phyloP scores from a whole-genome alignment of 2,888 invertebrate genomes.

The Cephus nigrinus region DNA sequence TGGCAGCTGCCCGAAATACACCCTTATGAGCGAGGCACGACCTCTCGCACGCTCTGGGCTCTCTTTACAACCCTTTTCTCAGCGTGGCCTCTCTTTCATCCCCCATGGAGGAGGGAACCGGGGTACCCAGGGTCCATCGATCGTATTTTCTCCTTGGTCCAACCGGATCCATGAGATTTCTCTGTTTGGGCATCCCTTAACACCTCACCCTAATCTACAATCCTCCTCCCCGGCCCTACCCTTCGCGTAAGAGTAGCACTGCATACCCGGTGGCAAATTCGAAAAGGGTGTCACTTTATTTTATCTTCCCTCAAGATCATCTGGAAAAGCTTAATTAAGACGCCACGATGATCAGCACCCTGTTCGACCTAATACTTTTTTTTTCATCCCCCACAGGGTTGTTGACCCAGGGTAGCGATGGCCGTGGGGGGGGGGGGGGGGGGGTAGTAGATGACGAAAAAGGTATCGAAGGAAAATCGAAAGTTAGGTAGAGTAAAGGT shows the following conservation, averaged over 20 bases:
- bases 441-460: neutral
- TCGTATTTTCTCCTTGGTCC: neutral
- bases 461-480: neutral
- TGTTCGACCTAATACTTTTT: too few species aligned
- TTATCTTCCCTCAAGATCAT: neutral
- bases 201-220: neutral
- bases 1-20: neutral
- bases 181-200: neutral
- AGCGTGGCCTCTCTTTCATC: neutral
- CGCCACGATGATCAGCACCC: neutral
- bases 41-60: neutral
- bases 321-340: neutral
- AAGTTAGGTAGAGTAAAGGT: neutral
- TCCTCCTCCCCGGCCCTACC: neutral
- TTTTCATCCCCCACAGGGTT: neutral
- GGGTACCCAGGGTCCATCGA: neutral
- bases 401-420: neutral
- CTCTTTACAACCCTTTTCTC: neutral
- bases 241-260: neutral
- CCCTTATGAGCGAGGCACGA: neutral
- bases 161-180: neutral
- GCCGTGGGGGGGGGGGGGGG: neutral
- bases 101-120: neutral
- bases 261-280: neutral
- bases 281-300: neutral